Conservation (phyloP, 2,888 invertebrate species). For the Hartigia nigra region DNA sequence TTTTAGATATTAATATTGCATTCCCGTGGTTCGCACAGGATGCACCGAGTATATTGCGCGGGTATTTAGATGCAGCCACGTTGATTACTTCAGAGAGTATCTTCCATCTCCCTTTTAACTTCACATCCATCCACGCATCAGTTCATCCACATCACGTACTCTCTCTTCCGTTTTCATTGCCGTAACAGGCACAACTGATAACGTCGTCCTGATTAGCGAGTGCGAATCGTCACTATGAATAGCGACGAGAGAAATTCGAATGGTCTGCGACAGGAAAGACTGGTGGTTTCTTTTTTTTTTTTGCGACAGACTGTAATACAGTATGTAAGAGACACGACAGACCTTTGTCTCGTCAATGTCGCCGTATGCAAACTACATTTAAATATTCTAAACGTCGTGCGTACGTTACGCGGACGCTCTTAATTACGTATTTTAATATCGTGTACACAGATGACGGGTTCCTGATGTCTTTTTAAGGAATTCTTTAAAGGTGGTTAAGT, state of each 20-base stretch:
- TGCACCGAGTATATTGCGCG: not conserved
- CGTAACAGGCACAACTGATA: slow-evolving; percentile 21
- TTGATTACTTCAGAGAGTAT: not conserved
- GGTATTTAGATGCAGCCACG: not conserved
- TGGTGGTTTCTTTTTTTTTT: too few relatives aligned
- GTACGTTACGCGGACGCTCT: not conserved
- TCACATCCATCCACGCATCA: not conserved
- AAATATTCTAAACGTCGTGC: not conserved
- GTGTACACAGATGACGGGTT: not conserved
- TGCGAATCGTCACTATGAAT: slow-evolving; percentile 12
- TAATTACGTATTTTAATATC: not conserved
- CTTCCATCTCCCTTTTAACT: not conserved
- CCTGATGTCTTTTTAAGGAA: not conserved
- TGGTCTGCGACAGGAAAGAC: slow-evolving; percentile 13
- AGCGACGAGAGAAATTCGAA: slow-evolving; percentile 16
- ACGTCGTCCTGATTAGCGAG: slow-evolving; percentile 16
- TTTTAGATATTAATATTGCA: slow-evolving; percentile 3
- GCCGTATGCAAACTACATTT: not conserved
- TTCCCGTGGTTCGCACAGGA: not conserved
- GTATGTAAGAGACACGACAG: not conserved
- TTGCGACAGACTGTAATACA: not conserved
- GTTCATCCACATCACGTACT: not conserved
- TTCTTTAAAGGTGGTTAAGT: not conserved
- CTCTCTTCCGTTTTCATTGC: not conserved
- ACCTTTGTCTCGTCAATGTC: not conserved